phyloP scores from a whole-genome alignment of 2,888 invertebrate species.

The Hecatera dysodea region DNA sequence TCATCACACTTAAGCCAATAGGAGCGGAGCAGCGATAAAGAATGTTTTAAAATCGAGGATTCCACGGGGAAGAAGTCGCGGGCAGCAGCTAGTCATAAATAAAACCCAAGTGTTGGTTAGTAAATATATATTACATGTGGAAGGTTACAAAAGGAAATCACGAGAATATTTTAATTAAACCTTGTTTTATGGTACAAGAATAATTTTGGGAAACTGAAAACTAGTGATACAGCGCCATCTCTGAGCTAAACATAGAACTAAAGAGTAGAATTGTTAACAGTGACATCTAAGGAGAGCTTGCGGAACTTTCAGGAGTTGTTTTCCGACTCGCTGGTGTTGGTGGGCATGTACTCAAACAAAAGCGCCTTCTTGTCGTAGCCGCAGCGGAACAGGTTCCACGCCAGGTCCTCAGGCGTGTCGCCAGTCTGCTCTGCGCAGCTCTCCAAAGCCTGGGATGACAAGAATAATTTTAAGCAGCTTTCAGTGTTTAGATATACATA shows the following conservation, averaged over 20 bases:
- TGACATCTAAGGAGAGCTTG: slow-evolving; percentile 50
- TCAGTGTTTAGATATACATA: not conserved
- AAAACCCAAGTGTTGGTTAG: slow-evolving; percentile 38
- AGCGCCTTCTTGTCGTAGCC: slow-evolving; percentile 84
- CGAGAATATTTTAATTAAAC: slow-evolving; percentile 35
- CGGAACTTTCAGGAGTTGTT: slow-evolving; percentile 63
- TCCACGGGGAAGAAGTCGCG: too few relatives aligned
- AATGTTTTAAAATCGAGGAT: too few relatives aligned
- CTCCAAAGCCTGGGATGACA: slow-evolving; percentile 77
- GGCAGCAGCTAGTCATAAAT: slow-evolving; percentile 7
- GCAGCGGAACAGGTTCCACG: slow-evolving; percentile 87
- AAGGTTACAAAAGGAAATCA: slow-evolving; percentile 41
- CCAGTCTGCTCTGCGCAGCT: slow-evolving; percentile 80
- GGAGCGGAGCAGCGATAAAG: too few relatives aligned
- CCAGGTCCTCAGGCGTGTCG: slow-evolving; percentile 82
- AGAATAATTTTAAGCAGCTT: not conserved
- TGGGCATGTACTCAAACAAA: slow-evolving; percentile 83
- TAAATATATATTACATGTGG: slow-evolving; percentile 46
- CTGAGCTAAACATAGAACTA: slow-evolving; percentile 17
- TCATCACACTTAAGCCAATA: too few relatives aligned
- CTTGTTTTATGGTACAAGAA: slow-evolving; percentile 21
- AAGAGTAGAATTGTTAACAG: slow-evolving; percentile 19
- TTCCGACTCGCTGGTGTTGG: slow-evolving; percentile 62
- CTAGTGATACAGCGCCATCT: slow-evolving; percentile 34
- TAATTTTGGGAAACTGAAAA: slow-evolving; percentile 33